Conservation (phyloP, 2,797 vertebrate species). For the Toxotes lorentzi region DNA sequence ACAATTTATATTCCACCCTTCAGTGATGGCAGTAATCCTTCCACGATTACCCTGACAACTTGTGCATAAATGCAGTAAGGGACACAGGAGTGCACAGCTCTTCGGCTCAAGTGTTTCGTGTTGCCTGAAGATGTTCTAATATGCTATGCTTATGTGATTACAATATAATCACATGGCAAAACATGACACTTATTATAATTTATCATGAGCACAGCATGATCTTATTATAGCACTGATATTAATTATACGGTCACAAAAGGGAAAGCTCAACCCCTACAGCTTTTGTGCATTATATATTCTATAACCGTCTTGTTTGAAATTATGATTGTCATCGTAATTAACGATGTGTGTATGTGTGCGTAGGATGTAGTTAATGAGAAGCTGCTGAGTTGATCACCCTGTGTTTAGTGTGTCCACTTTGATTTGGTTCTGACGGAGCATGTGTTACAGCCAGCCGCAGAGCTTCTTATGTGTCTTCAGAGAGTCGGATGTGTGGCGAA, state of each 20-base stretch:
- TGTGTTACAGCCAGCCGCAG: background rate
- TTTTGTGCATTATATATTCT: slow-evolving; percentile 29
- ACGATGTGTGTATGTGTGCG: slow-evolving; percentile 20
- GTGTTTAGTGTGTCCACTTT: background rate
- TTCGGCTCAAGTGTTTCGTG: slow-evolving; percentile 2
- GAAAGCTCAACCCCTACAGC: slow-evolving; percentile 32
- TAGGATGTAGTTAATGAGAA: slow-evolving; percentile 28
- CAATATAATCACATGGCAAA: slow-evolving; percentile 27
- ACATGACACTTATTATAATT: slow-evolving; percentile 38
- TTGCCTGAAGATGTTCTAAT: slow-evolving; percentile 26
- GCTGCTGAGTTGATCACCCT: slow-evolving; percentile 3
- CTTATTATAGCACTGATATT: slow-evolving; percentile 29
- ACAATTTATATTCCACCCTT: slow-evolving; percentile 51
- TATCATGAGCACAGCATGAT: slow-evolving; percentile 15
- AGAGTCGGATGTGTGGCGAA: background rate
- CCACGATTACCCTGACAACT: slow-evolving; percentile 28
- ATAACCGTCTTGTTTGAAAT: slow-evolving; percentile 36
- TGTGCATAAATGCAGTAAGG: slow-evolving; percentile 12
- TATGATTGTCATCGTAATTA: slow-evolving; percentile 38
- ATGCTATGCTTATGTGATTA: slow-evolving; percentile 23
- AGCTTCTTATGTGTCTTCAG: background rate
- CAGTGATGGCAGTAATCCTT: slow-evolving; percentile 56
- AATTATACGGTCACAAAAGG: slow-evolving; percentile 41
- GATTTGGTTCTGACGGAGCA: slow-evolving; percentile 13
- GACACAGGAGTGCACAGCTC: slow-evolving; percentile 11